Base-by-base conservation (phyloP, 2,888 invertebrate species). In the Agrilus mali region DNA sequence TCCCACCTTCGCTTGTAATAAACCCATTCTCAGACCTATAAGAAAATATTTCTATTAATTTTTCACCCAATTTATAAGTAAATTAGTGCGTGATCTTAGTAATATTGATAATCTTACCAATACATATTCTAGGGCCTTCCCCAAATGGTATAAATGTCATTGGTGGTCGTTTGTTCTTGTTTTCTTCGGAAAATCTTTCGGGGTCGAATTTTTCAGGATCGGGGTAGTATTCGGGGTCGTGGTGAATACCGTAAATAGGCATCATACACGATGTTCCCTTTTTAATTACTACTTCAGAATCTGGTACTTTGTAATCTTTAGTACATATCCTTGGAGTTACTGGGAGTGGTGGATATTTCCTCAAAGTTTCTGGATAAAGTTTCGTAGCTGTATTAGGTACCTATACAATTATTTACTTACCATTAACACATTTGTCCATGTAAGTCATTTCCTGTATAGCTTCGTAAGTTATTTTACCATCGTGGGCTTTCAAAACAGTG, bases 131-230 rank as follows among this genome's bases (percentile, higher is more conserved):
- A 1, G 49, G 49, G 4, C 58, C 58, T 34, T 53, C 56, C n/a
- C 57, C 57, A 43, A 58, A 60, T 3, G 60, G 59, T 33, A 58
- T 36, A 16, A 55, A 60, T 6, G 53, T 52, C 40, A 50, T 55
- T 0, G 52, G 51, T 7, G 73, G 73, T 10, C 20, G 7, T 1
- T 36, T 37, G 0, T 68, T 65, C 47, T 73, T 74, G 20, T 71
- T 70, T 44, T 72, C 71, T 5, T 67, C 60, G 0, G 67, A 58
- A 58, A 78, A 80, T 47, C 79, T 66, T 16, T 78, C 75, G 0
- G 80, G 80, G 39, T 73, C 69, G 47, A 80, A 80, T 31, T 67
- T 66, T 1, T 75, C 68, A 0, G 82, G 81, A 10, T 46, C 6
- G 1, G 59, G 55, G 39, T 56, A 64, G 41, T 60, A 55, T 16